phyloP scores from a whole-genome alignment of 1,140 invertebrate species.

The Araneus ventricosus region DNA sequence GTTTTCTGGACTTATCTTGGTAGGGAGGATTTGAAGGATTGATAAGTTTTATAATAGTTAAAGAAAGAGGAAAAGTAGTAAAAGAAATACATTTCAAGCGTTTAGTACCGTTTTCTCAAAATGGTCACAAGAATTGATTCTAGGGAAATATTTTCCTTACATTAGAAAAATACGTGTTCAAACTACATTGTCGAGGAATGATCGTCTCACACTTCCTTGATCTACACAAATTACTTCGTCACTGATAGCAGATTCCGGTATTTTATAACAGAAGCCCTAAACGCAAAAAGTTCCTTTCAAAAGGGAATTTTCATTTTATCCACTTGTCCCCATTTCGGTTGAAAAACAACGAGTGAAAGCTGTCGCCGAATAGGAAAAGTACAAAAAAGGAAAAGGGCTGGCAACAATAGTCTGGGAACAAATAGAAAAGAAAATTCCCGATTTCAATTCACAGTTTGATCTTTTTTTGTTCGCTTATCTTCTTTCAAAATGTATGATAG shows the following conservation, averaged over 20 bases:
- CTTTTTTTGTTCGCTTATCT: not conserved
- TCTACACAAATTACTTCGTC: not conserved
- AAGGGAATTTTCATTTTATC: not conserved
- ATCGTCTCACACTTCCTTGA: not conserved
- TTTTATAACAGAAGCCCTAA: not conserved
- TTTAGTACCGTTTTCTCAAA: not conserved
- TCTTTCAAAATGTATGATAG: not conserved
- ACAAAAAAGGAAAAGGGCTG: not conserved
- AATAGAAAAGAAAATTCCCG: not conserved
- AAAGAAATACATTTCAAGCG: too few relatives aligned
- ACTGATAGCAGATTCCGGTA: not conserved
- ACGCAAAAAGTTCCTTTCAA: not conserved
- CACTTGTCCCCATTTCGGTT: not conserved
- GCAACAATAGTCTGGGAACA: not conserved
- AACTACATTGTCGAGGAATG: not conserved
- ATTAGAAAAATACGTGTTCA: not conserved
- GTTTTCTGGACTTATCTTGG: too few relatives aligned
- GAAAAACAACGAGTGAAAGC: not conserved
- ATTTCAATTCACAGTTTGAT: slow-evolving; percentile 10
- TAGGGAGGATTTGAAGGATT: too few relatives aligned
- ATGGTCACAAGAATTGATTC: not conserved
- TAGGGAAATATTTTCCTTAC: not conserved
- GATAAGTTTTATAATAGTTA: too few relatives aligned
- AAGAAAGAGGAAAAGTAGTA: too few relatives aligned
- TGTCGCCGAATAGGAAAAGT: not conserved